These are phyloP conservation scores for Halisarca cf. caerulea DNA, from an alignment of 37 sponge, comb jelly and placozoan species.

Conservation along the genomic window DNA sequence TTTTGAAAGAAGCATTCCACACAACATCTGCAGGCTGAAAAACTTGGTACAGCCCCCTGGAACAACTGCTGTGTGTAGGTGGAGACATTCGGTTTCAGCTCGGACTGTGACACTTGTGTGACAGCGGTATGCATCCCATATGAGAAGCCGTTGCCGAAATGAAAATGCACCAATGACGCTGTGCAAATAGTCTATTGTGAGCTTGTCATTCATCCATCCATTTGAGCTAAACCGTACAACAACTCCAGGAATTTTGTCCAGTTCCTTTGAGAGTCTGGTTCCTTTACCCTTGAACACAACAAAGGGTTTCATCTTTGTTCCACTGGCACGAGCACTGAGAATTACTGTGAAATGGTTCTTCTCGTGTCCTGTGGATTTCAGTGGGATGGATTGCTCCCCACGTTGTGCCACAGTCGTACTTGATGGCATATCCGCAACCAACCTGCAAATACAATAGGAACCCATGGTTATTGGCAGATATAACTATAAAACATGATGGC, in stretches of 20 bases:
- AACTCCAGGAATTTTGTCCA: neutral
- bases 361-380: slow-evolving; percentile 62
- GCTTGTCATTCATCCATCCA: slow-evolving; percentile 30
- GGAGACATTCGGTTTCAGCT: neutral
- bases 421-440: slow-evolving; percentile 59
- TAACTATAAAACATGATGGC: neutral
- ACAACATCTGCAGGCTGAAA: slow-evolving; percentile 3
- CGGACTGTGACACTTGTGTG: neutral
- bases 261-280: neutral
- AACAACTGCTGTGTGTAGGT: slow-evolving; percentile 27
- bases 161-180: neutral
- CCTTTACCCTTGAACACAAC: slow-evolving; percentile 71
- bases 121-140: slow-evolving; percentile 28
- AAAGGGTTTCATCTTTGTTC: slow-evolving; percentile 55
- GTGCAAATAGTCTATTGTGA: neutral
- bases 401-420: slow-evolving; percentile 41
- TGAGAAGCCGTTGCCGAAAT: neutral
- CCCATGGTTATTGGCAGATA: neutral
- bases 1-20: slow-evolving; percentile 18
- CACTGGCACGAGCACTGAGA: slow-evolving; percentile 59
- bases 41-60: slow-evolving; percentile 12
- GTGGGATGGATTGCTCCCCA: slow-evolving; percentile 55
- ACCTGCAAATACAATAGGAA: neutral
- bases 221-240: neutral
- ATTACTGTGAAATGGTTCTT: slow-evolving; percentile 56